Evolutionary conservation across 1,140 invertebrate genomes (phyloP).

Genomic region (Drosophila azteca): DNA sequence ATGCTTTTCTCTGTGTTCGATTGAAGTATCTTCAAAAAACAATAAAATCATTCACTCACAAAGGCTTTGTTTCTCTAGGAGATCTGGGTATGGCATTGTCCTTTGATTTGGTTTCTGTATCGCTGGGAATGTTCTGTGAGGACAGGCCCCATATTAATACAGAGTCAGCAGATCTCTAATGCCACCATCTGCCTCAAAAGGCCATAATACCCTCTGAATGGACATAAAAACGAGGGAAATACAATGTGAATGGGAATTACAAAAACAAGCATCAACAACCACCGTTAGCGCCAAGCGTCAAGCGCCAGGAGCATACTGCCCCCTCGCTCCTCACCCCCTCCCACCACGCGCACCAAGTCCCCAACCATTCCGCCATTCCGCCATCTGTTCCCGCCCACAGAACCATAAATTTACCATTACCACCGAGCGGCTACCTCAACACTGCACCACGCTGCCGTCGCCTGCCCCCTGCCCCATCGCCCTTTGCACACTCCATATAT

Average conservation of each 20-base stretch:
- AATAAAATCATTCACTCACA: too few relatives aligned
- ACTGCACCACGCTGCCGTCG: constrained; percentile 31
- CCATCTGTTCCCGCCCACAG: constrained; percentile 33
- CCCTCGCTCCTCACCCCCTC: background rate
- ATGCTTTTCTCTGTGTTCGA: too few relatives aligned
- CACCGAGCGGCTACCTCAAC: constrained; percentile 59
- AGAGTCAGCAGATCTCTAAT: too few relatives aligned
- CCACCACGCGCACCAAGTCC: background rate
- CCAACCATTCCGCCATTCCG: constrained; percentile 1
- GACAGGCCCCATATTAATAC: too few relatives aligned
- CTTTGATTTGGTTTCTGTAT: too few relatives aligned
- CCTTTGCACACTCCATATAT: constrained; percentile 3
- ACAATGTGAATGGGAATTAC: constrained; percentile 66
- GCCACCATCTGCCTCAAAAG: too few relatives aligned
- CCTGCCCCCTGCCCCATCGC: background rate
- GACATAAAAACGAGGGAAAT: constrained; percentile 23
- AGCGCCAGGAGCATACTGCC: constrained; percentile 26
- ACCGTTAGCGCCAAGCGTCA: constrained; percentile 59
- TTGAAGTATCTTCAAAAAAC: too few relatives aligned
- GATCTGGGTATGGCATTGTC: too few relatives aligned
- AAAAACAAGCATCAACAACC: constrained; percentile 72
- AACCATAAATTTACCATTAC: constrained; percentile 74
- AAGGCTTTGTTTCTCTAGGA: too few relatives aligned
- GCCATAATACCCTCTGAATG: too few relatives aligned
- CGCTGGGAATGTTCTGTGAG: background rate